Percentiles rank a stretch among this genome's conserved stretches.
Evolutionary conservation across 2,797 vertebrate genomes (phyloP).

Genomic region (Mastacembelus armatus): DNA sequence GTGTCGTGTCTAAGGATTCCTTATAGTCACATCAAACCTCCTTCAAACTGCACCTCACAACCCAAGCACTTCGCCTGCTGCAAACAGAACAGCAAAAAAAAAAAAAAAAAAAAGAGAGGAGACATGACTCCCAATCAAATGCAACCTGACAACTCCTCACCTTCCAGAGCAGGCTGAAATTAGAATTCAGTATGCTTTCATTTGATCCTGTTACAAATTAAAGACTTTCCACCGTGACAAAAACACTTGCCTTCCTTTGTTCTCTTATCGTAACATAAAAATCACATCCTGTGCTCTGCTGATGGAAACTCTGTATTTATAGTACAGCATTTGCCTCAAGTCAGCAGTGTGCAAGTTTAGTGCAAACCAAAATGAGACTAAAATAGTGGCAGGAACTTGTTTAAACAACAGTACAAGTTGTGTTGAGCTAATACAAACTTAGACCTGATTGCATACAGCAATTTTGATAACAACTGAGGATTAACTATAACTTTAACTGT

Average conservation of each 20-base stretch:
- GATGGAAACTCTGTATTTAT: constrained; percentile 10
- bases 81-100: constrained; percentile 13
- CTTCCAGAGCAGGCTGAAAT: constrained; percentile 43
- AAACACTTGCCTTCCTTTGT: constrained; percentile 35
- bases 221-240: constrained; percentile 23
- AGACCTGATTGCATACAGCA: background rate
- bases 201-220: constrained; percentile 46
- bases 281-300: constrained; percentile 7
- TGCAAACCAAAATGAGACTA: constrained; percentile 20
- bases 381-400: constrained; percentile 1
- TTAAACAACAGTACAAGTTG: background rate
- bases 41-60: background rate
- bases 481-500: background rate
- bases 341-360: constrained; percentile 3
- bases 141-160: constrained; percentile 36
- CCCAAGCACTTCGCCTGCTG: background rate
- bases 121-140: constrained; percentile 37
- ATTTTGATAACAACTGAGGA: background rate
- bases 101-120: too few relatives aligned
- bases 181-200: constrained; percentile 40
- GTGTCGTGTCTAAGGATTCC: constrained; percentile 13
- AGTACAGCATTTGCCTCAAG: background rate
- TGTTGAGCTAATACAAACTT: background rate
- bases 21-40: constrained; percentile 20
- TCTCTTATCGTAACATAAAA: constrained; percentile 20